Base-by-base conservation (phyloP, 1,140 invertebrate genomes). In the Hylaeus anthracinus region DNA sequence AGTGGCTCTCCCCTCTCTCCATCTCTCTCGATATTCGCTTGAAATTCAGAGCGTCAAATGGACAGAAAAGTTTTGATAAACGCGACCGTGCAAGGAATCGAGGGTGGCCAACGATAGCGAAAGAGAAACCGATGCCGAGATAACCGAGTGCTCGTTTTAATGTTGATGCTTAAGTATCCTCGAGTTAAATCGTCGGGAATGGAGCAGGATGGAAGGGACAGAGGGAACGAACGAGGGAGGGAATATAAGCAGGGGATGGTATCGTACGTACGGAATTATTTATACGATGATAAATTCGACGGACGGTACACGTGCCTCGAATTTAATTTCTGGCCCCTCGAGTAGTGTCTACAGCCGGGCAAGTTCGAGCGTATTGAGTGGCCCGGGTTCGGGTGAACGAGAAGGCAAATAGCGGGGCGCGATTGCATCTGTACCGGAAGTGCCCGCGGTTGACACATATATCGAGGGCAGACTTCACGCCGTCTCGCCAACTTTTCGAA, bases 31-130 rank as follows among this genome's bases (percentile, higher is more conserved):
- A 63, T 70, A 15, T 0, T 26, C 72, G 53, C n/a, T 80, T 12
- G 41, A 74, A 66, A 60, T 74, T 81, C 73, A 41, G 48, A 39
- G 66, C 63, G 58, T 63, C 72, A 63, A 72, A 85, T 65, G 75
- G 69, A 72, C 67, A 72, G 61, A 53, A 51, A 81, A 81, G 72
- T 65, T 69, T 65, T 70, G 84, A 72, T 70, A 74, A 75, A 81
- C 75, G 78, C 43, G 64, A 81, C 12, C 72, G 77, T 48, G 70
- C 78, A 53, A 72, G 65, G 61, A 71, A 81, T 81, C 72, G 72
- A 71, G 41, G 53, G 14, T 43, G n/a, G 37, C 37, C 2, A 37
- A 60, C 56, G 48, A 12, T 26, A 26, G 55, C n/a, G 39, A 78
- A 67, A 4, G 43, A 45, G 39, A 67, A 43, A 39, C 43, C 58